Evolutionary conservation across 2,888 invertebrate genomes (phyloP).

Genomic region (Nomada fucata): DNA sequence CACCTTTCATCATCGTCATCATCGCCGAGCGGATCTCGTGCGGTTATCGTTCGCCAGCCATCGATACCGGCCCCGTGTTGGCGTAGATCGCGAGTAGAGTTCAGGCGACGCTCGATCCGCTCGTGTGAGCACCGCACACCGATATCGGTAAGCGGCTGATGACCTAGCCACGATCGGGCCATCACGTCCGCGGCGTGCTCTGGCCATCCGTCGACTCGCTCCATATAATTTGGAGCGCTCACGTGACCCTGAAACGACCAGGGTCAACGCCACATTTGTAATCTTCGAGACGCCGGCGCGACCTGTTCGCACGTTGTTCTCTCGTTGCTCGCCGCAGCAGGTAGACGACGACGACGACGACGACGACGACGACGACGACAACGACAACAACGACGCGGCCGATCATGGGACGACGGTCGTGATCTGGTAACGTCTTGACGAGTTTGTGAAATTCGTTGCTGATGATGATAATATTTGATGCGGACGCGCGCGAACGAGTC

Average conservation of each 20-base stretch:
- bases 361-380: constrained; percentile 61
- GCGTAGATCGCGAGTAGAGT: constrained; percentile 35
- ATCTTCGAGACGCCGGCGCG: constrained; percentile 81
- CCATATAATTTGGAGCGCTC: constrained; percentile 83
- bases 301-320: constrained; percentile 81
- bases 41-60: constrained; percentile 55
- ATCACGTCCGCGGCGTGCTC: constrained; percentile 79
- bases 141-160: constrained; percentile 75
- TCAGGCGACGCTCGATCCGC: constrained; percentile 20
- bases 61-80: constrained; percentile 39
- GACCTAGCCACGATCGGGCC: constrained; percentile 75
- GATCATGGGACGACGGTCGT: constrained; percentile 1
- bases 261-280: constrained; percentile 82
- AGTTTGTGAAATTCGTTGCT: not conserved
- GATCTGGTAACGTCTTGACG: not conserved
- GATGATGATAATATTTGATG: constrained; percentile 51
- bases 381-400: constrained; percentile 63
- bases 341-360: constrained; percentile 54
- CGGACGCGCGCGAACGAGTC: no score
- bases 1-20: constrained; percentile 61
- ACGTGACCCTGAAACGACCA: constrained; percentile 81
- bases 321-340: constrained; percentile 72
- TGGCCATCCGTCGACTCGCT: constrained; percentile 78
- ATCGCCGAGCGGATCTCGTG: constrained; percentile 49
- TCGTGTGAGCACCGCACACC: constrained; percentile 56